Percentiles rank a stretch among this genome's conserved stretches.
Evolutionary conservation across 1,140 invertebrate species (phyloP).

Genomic region (Psilanteris sp.): DNA sequence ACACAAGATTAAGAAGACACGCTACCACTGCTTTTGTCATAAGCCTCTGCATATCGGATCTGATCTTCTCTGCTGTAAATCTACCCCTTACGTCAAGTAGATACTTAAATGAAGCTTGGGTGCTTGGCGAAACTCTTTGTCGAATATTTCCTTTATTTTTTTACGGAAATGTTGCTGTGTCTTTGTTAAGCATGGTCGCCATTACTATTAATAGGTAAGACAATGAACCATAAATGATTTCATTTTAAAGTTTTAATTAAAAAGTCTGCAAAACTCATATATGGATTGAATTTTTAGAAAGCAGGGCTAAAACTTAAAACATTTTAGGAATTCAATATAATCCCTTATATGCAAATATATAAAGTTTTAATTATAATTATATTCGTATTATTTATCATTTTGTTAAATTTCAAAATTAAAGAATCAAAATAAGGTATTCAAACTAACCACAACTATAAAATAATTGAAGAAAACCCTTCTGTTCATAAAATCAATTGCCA

Average conservation of each 20-base stretch:
- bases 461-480: too few species aligned
- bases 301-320: too few species aligned
- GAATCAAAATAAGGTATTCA: too few species aligned
- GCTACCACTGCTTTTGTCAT: conserved; percentile 94
- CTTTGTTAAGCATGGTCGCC: conserved; percentile 92
- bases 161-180: conserved; percentile 93
- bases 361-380: too few species aligned
- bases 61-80: conserved; percentile 91
- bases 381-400: too few species aligned
- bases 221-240: conserved; percentile 10
- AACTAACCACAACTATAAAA: too few species aligned
- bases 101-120: conserved; percentile 90
- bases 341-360: too few species aligned
- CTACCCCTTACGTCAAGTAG: conserved; percentile 90
- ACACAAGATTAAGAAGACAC: conserved; percentile 87
- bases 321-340: too few species aligned
- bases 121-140: conserved; percentile 88
- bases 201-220: conserved; percentile 92
- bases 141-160: conserved; percentile 93
- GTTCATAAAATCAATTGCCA: too few species aligned
- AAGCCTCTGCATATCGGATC: conserved; percentile 90
- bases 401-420: too few species aligned
- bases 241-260: conserved; percentile 5
- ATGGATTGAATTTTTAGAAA: neutral
- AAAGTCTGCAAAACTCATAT: conserved; percentile 2